phyloP scores from a whole-genome alignment of 2,888 invertebrate genomes.

The Aporophyla nigra region DNA sequence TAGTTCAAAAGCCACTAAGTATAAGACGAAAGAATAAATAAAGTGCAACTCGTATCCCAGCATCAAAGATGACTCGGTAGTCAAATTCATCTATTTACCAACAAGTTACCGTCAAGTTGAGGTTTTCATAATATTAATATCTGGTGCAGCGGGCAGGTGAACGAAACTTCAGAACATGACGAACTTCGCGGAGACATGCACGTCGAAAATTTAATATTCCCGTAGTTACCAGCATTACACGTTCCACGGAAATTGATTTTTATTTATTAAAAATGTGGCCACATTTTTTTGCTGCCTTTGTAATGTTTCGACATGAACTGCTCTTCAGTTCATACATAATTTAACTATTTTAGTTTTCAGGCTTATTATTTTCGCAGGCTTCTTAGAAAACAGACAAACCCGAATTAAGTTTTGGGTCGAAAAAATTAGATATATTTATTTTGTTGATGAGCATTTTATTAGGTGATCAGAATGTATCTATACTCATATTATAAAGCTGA shows the following conservation, averaged over 20 bases:
- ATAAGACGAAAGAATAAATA: slow-evolving; percentile 45
- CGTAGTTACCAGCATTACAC: slow-evolving; percentile 50
- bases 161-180: slow-evolving; percentile 80
- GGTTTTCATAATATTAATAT: slow-evolving; percentile 86
- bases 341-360: not conserved
- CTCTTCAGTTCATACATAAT: slow-evolving; percentile 19
- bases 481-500: too few species aligned
- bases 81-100: slow-evolving; percentile 75
- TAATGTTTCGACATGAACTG: not conserved
- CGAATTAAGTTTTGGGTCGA: not conserved
- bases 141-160: slow-evolving; percentile 80
- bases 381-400: not conserved
- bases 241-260: slow-evolving; percentile 50
- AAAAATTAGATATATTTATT: not conserved
- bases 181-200: slow-evolving; percentile 84
- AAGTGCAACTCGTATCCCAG: slow-evolving; percentile 43
- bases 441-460: too few species aligned
- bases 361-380: not conserved
- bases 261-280: slow-evolving; percentile 43
- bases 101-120: slow-evolving; percentile 75
- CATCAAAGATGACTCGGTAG: slow-evolving; percentile 64
- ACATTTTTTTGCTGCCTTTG: slow-evolving; percentile 16
- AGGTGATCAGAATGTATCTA: too few species aligned
- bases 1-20: slow-evolving; percentile 22
- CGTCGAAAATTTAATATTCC: slow-evolving; percentile 86